Conservation (phyloP, 2,113 vertebrate species). For the Cnemophilus loriae region DNA sequence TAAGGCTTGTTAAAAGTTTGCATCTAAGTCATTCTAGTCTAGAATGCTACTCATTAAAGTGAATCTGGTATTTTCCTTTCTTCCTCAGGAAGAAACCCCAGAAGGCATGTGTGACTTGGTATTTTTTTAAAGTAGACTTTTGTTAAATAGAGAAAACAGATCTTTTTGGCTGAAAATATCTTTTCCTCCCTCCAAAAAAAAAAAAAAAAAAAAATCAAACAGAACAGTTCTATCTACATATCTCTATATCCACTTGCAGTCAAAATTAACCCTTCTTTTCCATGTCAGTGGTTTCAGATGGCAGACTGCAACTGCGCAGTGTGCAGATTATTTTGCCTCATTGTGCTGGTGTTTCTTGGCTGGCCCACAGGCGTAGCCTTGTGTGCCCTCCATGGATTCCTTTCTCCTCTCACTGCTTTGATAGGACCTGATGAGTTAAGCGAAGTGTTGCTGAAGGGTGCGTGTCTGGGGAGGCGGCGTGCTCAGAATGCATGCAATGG, state of each 20-base stretch:
- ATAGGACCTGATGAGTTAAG: conserved; percentile 69
- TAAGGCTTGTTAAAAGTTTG: neutral
- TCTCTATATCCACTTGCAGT: neutral
- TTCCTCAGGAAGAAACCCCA: neutral
- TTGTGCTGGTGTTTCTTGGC: conserved; percentile 45
- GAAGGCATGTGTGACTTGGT: neutral
- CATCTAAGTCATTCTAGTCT: neutral
- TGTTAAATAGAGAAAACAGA: neutral
- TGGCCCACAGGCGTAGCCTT: conserved; percentile 73
- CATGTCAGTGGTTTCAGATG: neutral
- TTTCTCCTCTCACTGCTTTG: conserved; percentile 69
- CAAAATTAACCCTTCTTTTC: neutral
- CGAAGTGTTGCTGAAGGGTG: conserved; percentile 62
- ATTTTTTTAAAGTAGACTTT: neutral
- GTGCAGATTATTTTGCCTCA: neutral
- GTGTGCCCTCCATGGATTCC: conserved; percentile 71
- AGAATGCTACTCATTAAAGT: neutral
- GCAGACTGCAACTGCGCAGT: neutral
- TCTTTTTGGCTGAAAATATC: neutral
- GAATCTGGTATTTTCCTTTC: neutral
- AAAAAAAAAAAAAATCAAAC: neutral
- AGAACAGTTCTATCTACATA: neutral
- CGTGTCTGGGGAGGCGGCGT: conserved; percentile 66
- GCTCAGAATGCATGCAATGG: conserved; percentile 66
- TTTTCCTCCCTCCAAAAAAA: neutral